Base-by-base conservation (phyloP, 2,113 vertebrate genomes). In the Gymnocephalus cernua region DNA sequence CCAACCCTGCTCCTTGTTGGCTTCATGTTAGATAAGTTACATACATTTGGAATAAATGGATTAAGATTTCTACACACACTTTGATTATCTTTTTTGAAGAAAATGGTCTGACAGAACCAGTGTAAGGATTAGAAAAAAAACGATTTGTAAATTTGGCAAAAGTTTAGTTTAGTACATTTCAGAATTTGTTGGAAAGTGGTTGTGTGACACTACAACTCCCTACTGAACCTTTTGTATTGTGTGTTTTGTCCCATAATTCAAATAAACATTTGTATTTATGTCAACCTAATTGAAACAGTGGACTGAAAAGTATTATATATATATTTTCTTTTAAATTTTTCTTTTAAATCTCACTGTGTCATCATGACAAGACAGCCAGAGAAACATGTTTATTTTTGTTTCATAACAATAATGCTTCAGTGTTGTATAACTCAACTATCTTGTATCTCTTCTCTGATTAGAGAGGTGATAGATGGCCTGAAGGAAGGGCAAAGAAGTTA, bases 371-470 rank as follows among this genome's bases (percentile, higher is more conserved):
- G 13, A 25, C 2, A 3, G 23, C 4, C 4, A 6, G 0, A 41
- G 5, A 38, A 41, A n/a, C 38, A 18, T 15, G 0, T 10, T 27
- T 0, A 10, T 38, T 38, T 74, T 71, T 38, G 38, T 80, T 73
- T 70, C 32, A 13, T 12, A 83, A 85, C 21, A 23, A 7, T 15
- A 23, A 82, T 57, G 23, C 67, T 70, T 23, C 3, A 21, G 13
- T 54, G 44, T 48, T 10, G 29, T 57, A 67, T 79, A 64, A 18
- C 38, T 62, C 3, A 5, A 45, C 15, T 32, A 12, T 66, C 27
- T 62, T 21, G 57, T 80, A 81, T 82, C 59, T 77, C 44, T 50
- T 6, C 10, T 18, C 54, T 77, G 83, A 79, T 90, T 63, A 68
- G 12, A 74, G 53, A 66, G 66, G 25, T 79, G 47, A 77, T 4